phyloP scores from a whole-genome alignment of 2,797 vertebrate species.

The Falco cherrug region DNA sequence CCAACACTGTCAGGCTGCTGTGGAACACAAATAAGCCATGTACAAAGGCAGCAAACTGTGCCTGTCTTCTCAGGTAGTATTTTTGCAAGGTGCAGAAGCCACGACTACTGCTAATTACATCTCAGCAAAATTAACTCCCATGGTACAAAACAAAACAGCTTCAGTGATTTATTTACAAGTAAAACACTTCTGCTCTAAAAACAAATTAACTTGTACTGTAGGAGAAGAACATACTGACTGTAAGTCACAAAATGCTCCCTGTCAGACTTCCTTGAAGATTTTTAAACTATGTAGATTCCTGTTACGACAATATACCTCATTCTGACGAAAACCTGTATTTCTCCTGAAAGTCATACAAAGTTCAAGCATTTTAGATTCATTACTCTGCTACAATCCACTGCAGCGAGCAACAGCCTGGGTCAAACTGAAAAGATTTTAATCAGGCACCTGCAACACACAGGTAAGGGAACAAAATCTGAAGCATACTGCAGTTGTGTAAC shows the following conservation, averaged over 20 bases:
- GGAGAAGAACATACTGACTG: not conserved
- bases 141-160: not conserved
- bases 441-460: not conserved
- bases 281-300: not conserved
- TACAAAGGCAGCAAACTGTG: not conserved
- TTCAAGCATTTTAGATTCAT: not conserved
- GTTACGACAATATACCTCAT: not conserved
- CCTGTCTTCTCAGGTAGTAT: not conserved
- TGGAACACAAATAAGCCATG: not conserved
- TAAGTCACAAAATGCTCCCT: not conserved
- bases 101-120: not conserved
- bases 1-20: not conserved
- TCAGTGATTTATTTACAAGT: not conserved
- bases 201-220: not conserved
- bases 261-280: not conserved
- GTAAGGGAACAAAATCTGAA: not conserved
- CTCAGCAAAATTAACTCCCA: not conserved
- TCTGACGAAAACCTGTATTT: not conserved
- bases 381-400: not conserved
- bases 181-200: not conserved
- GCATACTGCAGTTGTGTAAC: not conserved
- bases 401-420: not conserved
- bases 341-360: not conserved
- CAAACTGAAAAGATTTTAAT: not conserved
- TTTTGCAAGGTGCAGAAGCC: not conserved